Evolutionary conservation across 2,888 invertebrate species (phyloP).

Genomic region (Formica aserva): DNA sequence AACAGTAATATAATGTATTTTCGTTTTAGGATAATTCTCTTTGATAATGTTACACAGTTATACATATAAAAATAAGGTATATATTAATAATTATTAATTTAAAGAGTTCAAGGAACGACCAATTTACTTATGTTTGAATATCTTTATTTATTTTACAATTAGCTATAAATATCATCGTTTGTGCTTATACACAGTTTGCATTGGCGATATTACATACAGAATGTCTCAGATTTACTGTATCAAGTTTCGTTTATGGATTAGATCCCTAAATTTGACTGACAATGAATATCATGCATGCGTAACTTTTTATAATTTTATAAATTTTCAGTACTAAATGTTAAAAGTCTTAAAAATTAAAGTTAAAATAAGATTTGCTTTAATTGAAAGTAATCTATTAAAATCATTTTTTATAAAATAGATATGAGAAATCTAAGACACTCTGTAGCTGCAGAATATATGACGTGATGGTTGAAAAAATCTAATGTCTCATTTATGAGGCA

Average conservation of each 20-base stretch:
- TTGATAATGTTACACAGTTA: neutral
- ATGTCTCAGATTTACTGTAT: slow-evolving; percentile 28
- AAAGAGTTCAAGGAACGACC: neutral
- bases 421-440: slow-evolving; percentile 15
- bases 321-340: neutral
- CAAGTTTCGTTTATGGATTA: slow-evolving; percentile 11
- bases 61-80: neutral
- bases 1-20: neutral
- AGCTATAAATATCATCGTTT: slow-evolving; percentile 29
- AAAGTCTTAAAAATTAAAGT: neutral
- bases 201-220: slow-evolving; percentile 13
- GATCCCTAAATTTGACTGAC: neutral
- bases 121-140: slow-evolving; percentile 33
- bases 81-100: slow-evolving; percentile 15
- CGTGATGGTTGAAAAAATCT: neutral
- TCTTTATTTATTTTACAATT: slow-evolving; percentile 43
- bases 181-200: slow-evolving; percentile 28
- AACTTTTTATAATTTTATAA: neutral
- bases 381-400: neutral
- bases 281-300: neutral
- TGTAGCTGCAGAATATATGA: neutral
- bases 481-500: neutral
- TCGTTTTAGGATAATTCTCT: neutral
- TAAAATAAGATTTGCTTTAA: neutral
- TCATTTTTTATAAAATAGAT: neutral